phyloP scores from a whole-genome alignment of 2,113 vertebrate species.

The Elachura formosa region DNA sequence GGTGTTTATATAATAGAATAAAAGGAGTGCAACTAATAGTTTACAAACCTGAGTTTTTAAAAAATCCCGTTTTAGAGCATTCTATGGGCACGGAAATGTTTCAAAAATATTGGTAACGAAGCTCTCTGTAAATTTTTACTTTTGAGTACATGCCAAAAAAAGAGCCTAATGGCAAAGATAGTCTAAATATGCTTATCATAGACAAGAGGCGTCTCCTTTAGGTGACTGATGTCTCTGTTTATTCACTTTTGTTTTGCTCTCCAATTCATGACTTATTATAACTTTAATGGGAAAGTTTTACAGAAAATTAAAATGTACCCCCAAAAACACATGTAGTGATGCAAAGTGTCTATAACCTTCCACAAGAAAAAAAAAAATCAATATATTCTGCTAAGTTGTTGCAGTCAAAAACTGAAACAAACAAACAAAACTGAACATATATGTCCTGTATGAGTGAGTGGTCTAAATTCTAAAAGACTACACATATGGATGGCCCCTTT shows the following conservation, averaged over 20 bases:
- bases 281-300: background rate
- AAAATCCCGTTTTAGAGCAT: background rate
- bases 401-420: background rate
- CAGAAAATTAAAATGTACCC: background rate
- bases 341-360: background rate
- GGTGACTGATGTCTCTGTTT: background rate
- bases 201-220: background rate
- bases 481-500: background rate
- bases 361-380: background rate
- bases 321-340: background rate
- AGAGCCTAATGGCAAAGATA: background rate
- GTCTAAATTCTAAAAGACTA: background rate
- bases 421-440: background rate
- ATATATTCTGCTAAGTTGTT: background rate
- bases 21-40: background rate
- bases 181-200: background rate
- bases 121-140: background rate
- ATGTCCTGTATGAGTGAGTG: background rate
- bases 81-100: background rate
- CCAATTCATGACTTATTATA: background rate
- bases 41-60: background rate
- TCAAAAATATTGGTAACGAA: background rate
- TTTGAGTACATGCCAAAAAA: background rate
- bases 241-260: background rate
- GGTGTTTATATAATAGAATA: background rate